Percentiles rank a stretch among this genome's conserved stretches.
Conservation (phyloP, 1,140 invertebrate genomes). For the Stegodyphus mimosarum region DNA sequence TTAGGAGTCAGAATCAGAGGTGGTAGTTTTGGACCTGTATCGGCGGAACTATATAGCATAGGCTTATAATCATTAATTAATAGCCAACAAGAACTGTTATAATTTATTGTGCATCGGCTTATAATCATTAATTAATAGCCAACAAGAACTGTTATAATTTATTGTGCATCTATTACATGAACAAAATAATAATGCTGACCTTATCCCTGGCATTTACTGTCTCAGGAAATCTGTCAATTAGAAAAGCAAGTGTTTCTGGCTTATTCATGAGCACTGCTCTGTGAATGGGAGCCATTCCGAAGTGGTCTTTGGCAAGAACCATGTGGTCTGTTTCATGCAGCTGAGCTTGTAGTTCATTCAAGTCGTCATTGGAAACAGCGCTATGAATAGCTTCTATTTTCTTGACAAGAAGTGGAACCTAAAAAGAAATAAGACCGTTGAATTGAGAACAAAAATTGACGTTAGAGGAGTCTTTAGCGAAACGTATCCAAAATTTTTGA, state of each 20-base stretch:
- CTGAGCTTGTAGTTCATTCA: conserved; percentile 61
- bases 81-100: too few relatives aligned
- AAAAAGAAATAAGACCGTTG: conserved; percentile 61
- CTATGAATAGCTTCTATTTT: conserved; percentile 63
- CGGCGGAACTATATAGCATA: too few relatives aligned
- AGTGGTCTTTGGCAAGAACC: conserved; percentile 77
- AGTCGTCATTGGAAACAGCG: conserved; percentile 63
- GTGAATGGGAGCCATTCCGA: conserved; percentile 74
- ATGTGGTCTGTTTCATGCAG: conserved; percentile 70
- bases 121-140: too few relatives aligned
- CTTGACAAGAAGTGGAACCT: conserved; percentile 85
- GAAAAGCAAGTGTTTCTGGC: conserved; percentile 78
- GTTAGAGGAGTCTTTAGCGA: too few relatives aligned
- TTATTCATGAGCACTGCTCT: conserved; percentile 85
- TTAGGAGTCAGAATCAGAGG: too few relatives aligned
- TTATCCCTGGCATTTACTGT: conserved; percentile 77
- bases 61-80: too few relatives aligned
- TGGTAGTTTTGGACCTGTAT: too few relatives aligned
- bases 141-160: too few relatives aligned
- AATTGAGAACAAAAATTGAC: too few relatives aligned
- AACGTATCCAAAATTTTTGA: too few relatives aligned
- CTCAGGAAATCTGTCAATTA: conserved; percentile 77
- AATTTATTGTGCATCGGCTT: too few relatives aligned
- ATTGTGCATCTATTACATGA: too few relatives aligned
- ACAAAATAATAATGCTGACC: conserved; percentile 1